Conservation (phyloP, 2,888 invertebrate species). For the Eumerus sabulonum region DNA sequence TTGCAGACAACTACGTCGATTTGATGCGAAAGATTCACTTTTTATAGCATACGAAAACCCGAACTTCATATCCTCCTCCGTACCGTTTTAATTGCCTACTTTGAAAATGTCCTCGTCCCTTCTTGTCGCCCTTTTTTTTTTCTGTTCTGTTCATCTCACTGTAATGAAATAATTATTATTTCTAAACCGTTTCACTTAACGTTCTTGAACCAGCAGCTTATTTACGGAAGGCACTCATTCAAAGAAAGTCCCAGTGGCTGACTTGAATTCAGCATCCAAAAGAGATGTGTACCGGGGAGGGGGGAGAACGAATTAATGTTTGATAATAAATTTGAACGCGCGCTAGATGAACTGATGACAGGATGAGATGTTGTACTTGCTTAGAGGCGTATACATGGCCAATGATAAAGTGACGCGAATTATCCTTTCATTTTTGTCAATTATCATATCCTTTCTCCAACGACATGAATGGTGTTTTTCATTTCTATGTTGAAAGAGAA, state of each 20-base stretch:
- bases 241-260: conserved; percentile 34
- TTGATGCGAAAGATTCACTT: conserved; percentile 33
- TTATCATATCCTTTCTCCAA: conserved; percentile 32
- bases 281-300: too few relatives aligned
- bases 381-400: conserved; percentile 16
- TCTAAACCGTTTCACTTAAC: conserved; percentile 69
- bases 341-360: conserved; percentile 38
- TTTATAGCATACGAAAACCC: conserved; percentile 34
- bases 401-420: conserved; percentile 12
- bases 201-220: conserved; percentile 64
- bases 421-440: conserved; percentile 61
- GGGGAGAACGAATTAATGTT: conserved; percentile 35
- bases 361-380: conserved; percentile 5
- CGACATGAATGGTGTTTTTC: too few relatives aligned
- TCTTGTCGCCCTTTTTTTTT: conserved; percentile 24
- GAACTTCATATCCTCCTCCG: conserved; percentile 25
- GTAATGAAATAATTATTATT: conserved; percentile 69
- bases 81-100: conserved; percentile 42
- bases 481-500: too few relatives aligned
- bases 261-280: conserved; percentile 3
- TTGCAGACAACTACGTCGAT: conserved; percentile 53
- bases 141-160: conserved; percentile 12
- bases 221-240: conserved; percentile 60
- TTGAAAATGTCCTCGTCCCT: conserved; percentile 40
- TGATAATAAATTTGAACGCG: conserved; percentile 55